Base-by-base conservation (phyloP, 2,797 vertebrate genomes). In the Myripristis jacobus region DNA sequence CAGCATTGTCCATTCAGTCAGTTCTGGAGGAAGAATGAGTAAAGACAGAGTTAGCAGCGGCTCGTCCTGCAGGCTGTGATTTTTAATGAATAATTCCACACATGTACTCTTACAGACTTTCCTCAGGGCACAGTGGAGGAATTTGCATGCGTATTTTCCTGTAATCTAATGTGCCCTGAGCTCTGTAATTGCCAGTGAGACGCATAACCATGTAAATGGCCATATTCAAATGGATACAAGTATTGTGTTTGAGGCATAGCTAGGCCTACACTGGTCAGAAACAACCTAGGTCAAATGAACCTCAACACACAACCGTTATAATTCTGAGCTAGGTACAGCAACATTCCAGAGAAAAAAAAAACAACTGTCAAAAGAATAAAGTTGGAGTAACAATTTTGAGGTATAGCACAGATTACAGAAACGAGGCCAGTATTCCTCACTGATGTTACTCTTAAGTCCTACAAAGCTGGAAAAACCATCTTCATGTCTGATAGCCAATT, bases 51-150 rank as follows among this genome's bases (percentile, higher is more conserved):
- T 75, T 34, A 60, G 64, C 29, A 63, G 29, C 21, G 27, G 48
- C 58, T 73, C 64, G 66, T 58, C 41, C 53, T 25, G 55, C 58
- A 41, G 21, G 52, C 68, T 75, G 74, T 53, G 41, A 66, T 69
- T 64, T 74, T 63, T 71, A 76, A 88, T 86, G 63, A 88, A 88
- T 83, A 78, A 89, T 90, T 85, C 85, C 77, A 81, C 62, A 75
- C 65, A 64, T 59, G 51, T 64, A 48, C 51, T 64, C 70, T 63
- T 55, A 63, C 77, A 87, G 78, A 75, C 73, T 72, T 12, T 76
- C 73, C 78, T 83, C 38, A 58, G 77, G 84, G 85, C 76, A 75
- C 24, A 56, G 48, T 1, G 47, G 51, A 60, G 15, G 55, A 62
- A 86, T 88, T 52, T 84, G 63, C 74, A 80, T 73, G 78, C 46